These are phyloP conservation scores for Tarsius wallacei DNA, from an alignment of 2,797 vertebrate genomes.

Conservation along the genomic window DNA sequence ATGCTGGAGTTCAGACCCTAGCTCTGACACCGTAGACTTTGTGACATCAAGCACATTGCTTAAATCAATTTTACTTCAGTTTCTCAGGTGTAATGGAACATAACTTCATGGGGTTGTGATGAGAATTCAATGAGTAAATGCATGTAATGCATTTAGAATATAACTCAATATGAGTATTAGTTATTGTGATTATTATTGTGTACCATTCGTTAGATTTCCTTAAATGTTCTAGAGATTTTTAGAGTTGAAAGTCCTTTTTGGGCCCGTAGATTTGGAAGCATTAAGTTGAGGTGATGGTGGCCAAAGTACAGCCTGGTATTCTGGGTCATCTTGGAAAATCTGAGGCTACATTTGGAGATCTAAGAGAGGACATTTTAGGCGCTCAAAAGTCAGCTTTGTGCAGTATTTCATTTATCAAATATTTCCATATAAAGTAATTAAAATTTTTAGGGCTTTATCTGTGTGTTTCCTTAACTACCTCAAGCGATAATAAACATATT, in stretches of 20 bases:
- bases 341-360: not conserved
- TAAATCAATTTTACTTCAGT: not conserved
- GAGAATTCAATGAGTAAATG: not conserved
- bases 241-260: not conserved
- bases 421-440: not conserved
- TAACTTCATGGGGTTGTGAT: not conserved
- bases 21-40: not conserved
- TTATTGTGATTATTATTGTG: not conserved
- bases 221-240: not conserved
- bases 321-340: not conserved
- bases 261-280: not conserved
- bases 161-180: not conserved
- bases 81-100: not conserved
- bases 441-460: conserved; percentile 17
- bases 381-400: not conserved
- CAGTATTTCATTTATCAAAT: conserved; percentile 24
- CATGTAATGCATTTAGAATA: not conserved
- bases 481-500: not conserved
- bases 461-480: not conserved
- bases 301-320: not conserved
- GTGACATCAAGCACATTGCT: not conserved
- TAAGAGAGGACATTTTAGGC: not conserved
- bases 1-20: not conserved
- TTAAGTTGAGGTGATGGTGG: not conserved
- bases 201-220: not conserved